Percentiles rank a stretch among this genome's conserved stretches.
Evolutionary conservation across 92 coral and sea anemone species (phyloP).

Genomic region (Actinernus sp.): DNA sequence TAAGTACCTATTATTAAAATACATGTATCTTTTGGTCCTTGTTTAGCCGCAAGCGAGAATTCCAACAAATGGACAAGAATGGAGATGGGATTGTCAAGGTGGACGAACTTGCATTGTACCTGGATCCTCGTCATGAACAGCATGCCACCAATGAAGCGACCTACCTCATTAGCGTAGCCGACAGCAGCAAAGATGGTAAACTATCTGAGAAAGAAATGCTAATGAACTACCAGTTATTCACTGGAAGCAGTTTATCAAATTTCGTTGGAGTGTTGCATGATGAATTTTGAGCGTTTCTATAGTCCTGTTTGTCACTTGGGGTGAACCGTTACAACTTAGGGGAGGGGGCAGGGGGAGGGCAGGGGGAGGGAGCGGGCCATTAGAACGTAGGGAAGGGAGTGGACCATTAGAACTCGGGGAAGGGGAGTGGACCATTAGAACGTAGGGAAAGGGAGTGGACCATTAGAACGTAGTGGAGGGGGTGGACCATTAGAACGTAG

Average conservation of each 20-base stretch:
- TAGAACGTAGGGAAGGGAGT: too few relatives aligned
- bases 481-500: too few relatives aligned
- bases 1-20: too few relatives aligned
- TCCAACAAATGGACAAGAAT: conserved; percentile 79
- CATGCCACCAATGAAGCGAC: conserved; percentile 92
- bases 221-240: conserved; percentile 87
- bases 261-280: conserved; percentile 85
- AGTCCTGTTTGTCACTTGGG: too few relatives aligned
- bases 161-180: conserved; percentile 82
- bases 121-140: conserved; percentile 92
- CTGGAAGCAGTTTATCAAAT: conserved; percentile 93
- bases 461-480: too few relatives aligned
- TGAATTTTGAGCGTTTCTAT: conserved; percentile 88
- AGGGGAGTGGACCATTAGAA: too few relatives aligned
- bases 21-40: too few relatives aligned
- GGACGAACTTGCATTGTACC: conserved; percentile 74
- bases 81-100: conserved; percentile 72
- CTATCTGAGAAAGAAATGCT: conserved; percentile 88
- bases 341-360: too few relatives aligned
- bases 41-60: conserved; percentile 89
- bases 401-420: too few relatives aligned
- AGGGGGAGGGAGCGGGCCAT: too few relatives aligned
- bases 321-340: too few relatives aligned
- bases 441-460: too few relatives aligned
- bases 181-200: conserved; percentile 73